Evolutionary conservation across 2,888 invertebrate genomes (phyloP), one percentile per base, ranked within the genome.

Genomic region (Busseola fusca): DNA sequence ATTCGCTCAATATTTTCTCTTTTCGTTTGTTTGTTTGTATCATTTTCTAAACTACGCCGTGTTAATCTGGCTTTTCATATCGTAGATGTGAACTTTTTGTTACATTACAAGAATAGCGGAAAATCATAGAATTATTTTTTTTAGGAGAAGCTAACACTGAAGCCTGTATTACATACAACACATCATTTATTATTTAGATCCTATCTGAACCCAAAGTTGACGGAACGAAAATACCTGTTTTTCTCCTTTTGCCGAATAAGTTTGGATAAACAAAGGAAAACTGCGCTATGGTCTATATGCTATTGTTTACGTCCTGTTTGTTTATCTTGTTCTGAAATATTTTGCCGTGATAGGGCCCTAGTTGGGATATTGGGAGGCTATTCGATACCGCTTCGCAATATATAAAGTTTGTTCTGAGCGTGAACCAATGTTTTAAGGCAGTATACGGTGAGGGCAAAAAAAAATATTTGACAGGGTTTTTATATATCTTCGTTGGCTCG

Each of bases 1-100:
- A 93, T 92, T 89, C 70, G 86, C 85, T 90, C 91, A 90, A 93
- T 92, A 92, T 91, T 90, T 92, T 89, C 88, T 82, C 78, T 78
- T 34, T 34, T 86, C 81, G 87, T 89, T 90, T 86, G 87, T 91
- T 90, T 91, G 89, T 90, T 89, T 89, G 88, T 88, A 83, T 89
- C 85, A 86, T 88, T 90, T 88, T 84, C 72, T 85, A 87, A 89
- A 89, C 85, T 85, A 83, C 78, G 56, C 69, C 63, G 72, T 78
- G 79, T 83, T 86, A 83, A 84, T 81, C 70, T 81, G 69, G 63
- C 70, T 79, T 82, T 82, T 84, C 77, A 79, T 82, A 82, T 80
- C 76, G 68, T 70, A 71, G 75, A 80, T 75, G 69, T 50, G 52
- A 75, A 72, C 50, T 75, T 73, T 82, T 72, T 69, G 60, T 76